Conservation (phyloP, 2,888 invertebrate species). For the Caenorhabditis uteleia region DNA sequence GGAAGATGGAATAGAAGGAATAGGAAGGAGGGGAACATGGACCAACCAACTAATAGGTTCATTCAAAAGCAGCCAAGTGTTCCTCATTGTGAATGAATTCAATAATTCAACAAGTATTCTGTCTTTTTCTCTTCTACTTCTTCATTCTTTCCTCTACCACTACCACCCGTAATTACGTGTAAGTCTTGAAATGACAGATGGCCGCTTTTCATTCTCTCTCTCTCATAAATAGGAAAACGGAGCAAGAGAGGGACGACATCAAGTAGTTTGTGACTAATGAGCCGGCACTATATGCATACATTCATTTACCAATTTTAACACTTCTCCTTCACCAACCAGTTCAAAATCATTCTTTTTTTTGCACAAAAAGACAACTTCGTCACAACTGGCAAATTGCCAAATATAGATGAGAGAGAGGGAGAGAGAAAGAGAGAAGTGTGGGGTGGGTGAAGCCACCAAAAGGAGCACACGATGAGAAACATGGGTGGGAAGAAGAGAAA, state of each 20-base stretch:
- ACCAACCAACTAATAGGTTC: not conserved
- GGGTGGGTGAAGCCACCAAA: not conserved
- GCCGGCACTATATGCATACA: too few relatives aligned
- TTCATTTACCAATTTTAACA: too few relatives aligned
- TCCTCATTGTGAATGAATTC: not conserved
- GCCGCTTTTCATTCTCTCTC: too few relatives aligned
- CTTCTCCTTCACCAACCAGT: not conserved
- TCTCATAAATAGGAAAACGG: too few relatives aligned
- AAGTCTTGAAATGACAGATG: too few relatives aligned
- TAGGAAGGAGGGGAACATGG: not conserved
- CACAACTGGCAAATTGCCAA: constrained; percentile 42
- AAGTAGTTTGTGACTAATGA: too few relatives aligned
- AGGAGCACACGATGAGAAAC: too few relatives aligned
- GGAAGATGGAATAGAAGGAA: not conserved
- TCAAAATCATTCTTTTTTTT: not conserved
- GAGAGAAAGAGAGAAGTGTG: constrained; percentile 8
- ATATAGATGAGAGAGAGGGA: constrained; percentile 13
- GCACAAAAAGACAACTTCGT: not conserved
- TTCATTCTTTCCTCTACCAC: not conserved
- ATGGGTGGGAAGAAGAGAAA: too few relatives aligned
- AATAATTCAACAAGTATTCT: not conserved
- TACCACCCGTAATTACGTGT: too few relatives aligned
- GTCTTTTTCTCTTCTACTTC: not conserved
- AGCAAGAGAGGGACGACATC: too few relatives aligned
- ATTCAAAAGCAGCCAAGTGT: not conserved